These are phyloP conservation scores for Aplochiton taeniatus DNA, from an alignment of 2,797 vertebrate genomes.

Conservation along the genomic window DNA sequence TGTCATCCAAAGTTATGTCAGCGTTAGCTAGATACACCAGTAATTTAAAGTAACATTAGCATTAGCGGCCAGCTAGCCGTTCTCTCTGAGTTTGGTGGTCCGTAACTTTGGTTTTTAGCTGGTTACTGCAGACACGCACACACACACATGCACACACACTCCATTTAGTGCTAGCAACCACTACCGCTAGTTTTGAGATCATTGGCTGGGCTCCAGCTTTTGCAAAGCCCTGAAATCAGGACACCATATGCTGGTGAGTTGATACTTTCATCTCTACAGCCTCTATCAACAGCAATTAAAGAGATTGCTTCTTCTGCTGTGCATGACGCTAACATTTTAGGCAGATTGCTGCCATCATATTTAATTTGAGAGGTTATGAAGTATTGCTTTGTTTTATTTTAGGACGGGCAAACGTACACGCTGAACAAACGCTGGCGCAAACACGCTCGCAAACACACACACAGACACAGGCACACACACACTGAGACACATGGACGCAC, in stretches of 20 bases:
- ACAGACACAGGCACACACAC: slow-evolving; percentile 16
- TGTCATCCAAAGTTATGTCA: too few species aligned
- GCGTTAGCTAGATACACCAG: too few species aligned
- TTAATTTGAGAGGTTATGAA: slow-evolving; percentile 36
- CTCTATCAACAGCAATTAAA: slow-evolving; percentile 44
- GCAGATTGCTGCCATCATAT: slow-evolving; percentile 41
- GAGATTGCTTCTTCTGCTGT: slow-evolving; percentile 43
- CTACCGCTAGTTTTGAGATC: too few species aligned
- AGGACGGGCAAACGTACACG: too few species aligned
- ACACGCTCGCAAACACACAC: not conserved
- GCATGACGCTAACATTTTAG: slow-evolving; percentile 45
- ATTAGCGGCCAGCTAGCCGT: too few species aligned
- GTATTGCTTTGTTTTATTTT: not conserved
- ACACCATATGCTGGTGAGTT: slow-evolving; percentile 6
- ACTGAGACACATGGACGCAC: not conserved
- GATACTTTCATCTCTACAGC: slow-evolving; percentile 6
- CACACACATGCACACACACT: too few species aligned
- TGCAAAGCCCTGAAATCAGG: slow-evolving; percentile 1
- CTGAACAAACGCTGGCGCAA: slow-evolving; percentile 8
- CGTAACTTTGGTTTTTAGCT: too few species aligned
- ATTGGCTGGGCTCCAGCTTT: not conserved
- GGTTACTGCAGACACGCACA: too few species aligned
- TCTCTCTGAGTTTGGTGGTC: too few species aligned
- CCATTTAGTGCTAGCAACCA: too few species aligned
- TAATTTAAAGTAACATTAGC: too few species aligned